A percentile compares a stretch with the other conserved stretches of the same genome.
These are phyloP conservation scores for Mesochorus sp. DNA, from an alignment of 2,888 invertebrate species.

Conservation along the genomic window DNA sequence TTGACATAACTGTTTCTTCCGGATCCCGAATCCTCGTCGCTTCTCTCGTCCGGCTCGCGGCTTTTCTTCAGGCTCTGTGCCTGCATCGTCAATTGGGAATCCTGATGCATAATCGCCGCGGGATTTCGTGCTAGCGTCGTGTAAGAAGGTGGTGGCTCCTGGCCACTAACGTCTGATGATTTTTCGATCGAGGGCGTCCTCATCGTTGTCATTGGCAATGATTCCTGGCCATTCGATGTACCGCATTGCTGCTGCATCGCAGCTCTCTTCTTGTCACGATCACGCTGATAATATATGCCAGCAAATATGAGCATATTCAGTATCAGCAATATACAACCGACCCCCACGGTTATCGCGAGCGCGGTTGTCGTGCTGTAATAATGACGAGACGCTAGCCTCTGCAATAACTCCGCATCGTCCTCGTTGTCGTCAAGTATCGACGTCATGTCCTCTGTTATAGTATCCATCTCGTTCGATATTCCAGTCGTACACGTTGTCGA, in stretches of 20 bases:
- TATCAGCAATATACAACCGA: slow-evolving; percentile 88
- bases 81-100: slow-evolving; percentile 45
- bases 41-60: slow-evolving; percentile 32
- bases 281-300: slow-evolving; percentile 89
- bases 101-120: slow-evolving; percentile 69
- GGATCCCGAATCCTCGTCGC: background rate
- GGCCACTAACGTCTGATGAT: slow-evolving; percentile 77
- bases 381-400: slow-evolving; percentile 84
- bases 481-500: slow-evolving; percentile 77
- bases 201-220: slow-evolving; percentile 78
- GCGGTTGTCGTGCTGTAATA: slow-evolving; percentile 89
- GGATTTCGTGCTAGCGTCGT: slow-evolving; percentile 82
- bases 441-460: slow-evolving; percentile 73
- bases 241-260: slow-evolving; percentile 72
- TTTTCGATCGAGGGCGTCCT: slow-evolving; percentile 76
- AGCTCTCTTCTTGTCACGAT: slow-evolving; percentile 83
- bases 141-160: slow-evolving; percentile 84
- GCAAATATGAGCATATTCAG: slow-evolving; percentile 90
- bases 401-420: slow-evolving; percentile 83
- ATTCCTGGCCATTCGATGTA: slow-evolving; percentile 77
- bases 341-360: slow-evolving; percentile 89
- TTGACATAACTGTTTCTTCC: slow-evolving; percentile 46
- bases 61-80: background rate
- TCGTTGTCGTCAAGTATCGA: slow-evolving; percentile 80
- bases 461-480: slow-evolving; percentile 69